A percentile compares a stretch with the other conserved stretches of the same genome.
These are phyloP conservation scores for Drosophila diplacantha DNA, from an alignment of 2,888 invertebrate genomes.

Conservation along the genomic window DNA sequence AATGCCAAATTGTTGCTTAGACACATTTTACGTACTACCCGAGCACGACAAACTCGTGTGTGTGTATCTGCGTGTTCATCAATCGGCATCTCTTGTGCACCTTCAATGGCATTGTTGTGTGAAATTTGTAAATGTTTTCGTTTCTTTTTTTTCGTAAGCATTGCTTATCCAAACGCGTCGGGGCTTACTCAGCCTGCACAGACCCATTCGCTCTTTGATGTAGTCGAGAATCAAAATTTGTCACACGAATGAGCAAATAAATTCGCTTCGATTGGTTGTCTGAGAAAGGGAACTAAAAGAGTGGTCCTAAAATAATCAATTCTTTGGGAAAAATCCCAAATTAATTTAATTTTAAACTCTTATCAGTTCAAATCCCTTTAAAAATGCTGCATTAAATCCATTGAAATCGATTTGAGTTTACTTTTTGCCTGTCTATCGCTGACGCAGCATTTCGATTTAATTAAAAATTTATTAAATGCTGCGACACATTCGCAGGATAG, in stretches of 20 bases:
- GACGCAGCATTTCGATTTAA: constrained; percentile 45
- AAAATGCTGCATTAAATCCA: neutral
- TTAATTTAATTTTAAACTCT: neutral
- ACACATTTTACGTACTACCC: constrained; percentile 23
- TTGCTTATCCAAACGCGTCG: constrained; percentile 21
- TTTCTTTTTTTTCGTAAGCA: neutral
- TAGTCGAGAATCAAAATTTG: constrained; percentile 14
- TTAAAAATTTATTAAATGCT: constrained; percentile 61
- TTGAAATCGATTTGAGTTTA: constrained; percentile 10
- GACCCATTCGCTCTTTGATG: constrained; percentile 13
- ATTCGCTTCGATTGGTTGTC: neutral
- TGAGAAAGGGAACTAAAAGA: neutral
- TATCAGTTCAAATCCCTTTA: neutral
- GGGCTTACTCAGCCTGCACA: constrained; percentile 8
- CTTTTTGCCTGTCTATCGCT: constrained; percentile 48
- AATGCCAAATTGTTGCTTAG: constrained; percentile 41
- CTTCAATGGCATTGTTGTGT: constrained; percentile 43
- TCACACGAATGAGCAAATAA: constrained; percentile 27
- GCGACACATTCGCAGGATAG: constrained; percentile 22
- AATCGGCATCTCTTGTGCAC: constrained; percentile 32
- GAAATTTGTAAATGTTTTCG: constrained; percentile 44
- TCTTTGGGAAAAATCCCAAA: neutral
- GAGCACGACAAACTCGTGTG: constrained; percentile 4
- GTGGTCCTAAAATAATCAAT: neutral
- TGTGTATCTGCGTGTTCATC: constrained; percentile 2